Evolutionary conservation across 2,113 vertebrate species (phyloP), one percentile per base, ranked within the genome.

Genomic region (Platichthys stellatus): DNA sequence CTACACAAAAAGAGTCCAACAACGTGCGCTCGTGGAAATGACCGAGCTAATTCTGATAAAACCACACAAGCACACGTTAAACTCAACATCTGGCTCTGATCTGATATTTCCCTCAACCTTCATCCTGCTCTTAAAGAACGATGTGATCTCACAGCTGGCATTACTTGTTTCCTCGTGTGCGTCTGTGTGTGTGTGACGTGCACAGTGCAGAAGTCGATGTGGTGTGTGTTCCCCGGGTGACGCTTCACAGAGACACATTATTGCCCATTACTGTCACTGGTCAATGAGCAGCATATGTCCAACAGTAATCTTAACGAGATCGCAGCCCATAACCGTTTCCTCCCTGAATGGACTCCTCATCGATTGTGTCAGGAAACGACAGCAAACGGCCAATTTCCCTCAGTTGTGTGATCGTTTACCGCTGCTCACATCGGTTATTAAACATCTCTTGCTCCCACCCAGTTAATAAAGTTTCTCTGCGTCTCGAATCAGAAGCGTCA

Each of bases 211-310:
- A 51, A 49, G 86, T 78, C 24, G 4, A 66, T 84, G 68, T 84
- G 64, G 26, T 64, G 69, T 64, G 69, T 72, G 89, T 75, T 88
- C 76, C 78, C 84, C 65, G 77, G 79, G 80, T 81, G 81, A 67
- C 45, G 69, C 81, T 87, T 77, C 80, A 80, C 80, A 13, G 54
- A 54, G 59, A 82, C 76, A 62, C 76, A 62, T 87, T 80, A 90
- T 71, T 83, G 85, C 62, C 80, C 82, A 85, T 90, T 88, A 86
- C 85, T 82, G 86, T 86, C 78, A 74, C 20, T 65, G 87, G 82
- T 83, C 87, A 82, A 76, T 69, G 86, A 51, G 60, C 83, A 76
- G 66, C 75, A 71, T 69, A 69, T 80, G 80, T 87, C 69, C 71
- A 20, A 49, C 83, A 59, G 78, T 84, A 64, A 86, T 83, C 77